Evolutionary conservation across 2,797 vertebrate genomes (phyloP).

Genomic region (Alectoris magna): DNA sequence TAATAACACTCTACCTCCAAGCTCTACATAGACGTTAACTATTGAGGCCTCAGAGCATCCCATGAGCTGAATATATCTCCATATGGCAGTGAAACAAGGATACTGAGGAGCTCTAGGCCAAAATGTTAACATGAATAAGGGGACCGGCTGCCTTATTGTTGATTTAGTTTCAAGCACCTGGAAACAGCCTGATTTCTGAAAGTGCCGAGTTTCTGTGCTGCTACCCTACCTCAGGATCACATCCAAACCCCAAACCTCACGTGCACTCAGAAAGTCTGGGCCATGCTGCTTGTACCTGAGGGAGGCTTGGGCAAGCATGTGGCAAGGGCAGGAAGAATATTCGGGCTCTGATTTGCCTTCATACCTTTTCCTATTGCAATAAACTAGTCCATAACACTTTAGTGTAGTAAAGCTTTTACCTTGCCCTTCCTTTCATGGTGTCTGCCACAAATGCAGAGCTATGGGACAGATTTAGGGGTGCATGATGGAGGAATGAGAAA

Average conservation of each 20-base stretch:
- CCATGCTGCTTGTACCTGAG: neutral
- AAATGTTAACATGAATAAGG: neutral
- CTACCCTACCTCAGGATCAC: neutral
- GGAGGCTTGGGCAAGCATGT: neutral
- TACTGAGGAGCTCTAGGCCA: neutral
- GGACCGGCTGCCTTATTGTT: neutral
- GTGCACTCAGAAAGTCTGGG: neutral
- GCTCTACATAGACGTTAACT: slow-evolving; percentile 26
- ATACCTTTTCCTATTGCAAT: neutral
- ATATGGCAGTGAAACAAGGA: neutral
- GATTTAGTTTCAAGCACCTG: neutral
- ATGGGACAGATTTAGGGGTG: neutral
- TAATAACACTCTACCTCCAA: slow-evolving; percentile 31
- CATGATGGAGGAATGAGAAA: neutral
- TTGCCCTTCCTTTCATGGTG: neutral
- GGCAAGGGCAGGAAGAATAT: neutral
- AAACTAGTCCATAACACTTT: neutral
- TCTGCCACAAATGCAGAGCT: neutral
- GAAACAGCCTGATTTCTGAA: neutral
- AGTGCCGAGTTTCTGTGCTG: neutral
- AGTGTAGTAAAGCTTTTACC: neutral
- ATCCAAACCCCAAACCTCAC: neutral
- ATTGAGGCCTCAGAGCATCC: slow-evolving; percentile 1
- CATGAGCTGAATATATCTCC: neutral
- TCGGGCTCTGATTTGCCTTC: neutral